Percentiles rank a stretch among this genome's conserved stretches.
phyloP scores from a whole-genome alignment of 1,140 invertebrate genomes.

The Drosophila athabasca region DNA sequence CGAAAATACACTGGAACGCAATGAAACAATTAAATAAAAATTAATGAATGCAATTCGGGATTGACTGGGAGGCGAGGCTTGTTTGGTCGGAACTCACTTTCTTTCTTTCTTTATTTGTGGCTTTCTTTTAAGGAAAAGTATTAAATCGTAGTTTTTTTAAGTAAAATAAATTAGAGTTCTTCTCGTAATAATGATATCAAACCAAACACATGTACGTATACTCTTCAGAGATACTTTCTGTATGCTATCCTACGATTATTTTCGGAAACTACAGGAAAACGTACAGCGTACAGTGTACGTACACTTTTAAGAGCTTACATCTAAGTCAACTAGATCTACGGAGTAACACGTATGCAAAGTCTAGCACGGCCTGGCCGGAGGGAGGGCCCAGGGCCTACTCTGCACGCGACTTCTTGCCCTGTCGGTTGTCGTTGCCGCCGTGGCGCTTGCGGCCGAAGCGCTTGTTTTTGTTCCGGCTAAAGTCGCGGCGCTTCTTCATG shows the following conservation, averaged over 20 bases:
- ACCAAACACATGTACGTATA: slow-evolving; percentile 58
- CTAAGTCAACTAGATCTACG: slow-evolving; percentile 48
- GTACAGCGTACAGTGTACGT: slow-evolving; percentile 15
- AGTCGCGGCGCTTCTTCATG: slow-evolving; percentile 85
- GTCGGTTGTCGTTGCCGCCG: slow-evolving; percentile 63
- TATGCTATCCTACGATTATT: slow-evolving; percentile 18
- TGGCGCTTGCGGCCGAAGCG: slow-evolving; percentile 83
- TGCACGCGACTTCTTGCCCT: slow-evolving; percentile 58
- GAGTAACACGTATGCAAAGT: slow-evolving; percentile 30
- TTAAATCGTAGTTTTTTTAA: slow-evolving; percentile 39
- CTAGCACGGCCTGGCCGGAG: slow-evolving; percentile 20
- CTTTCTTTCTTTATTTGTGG: slow-evolving; percentile 53
- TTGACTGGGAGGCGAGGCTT: too few species aligned
- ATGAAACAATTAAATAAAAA: slow-evolving; percentile 58
- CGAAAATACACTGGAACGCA: slow-evolving; percentile 59
- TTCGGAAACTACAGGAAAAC: slow-evolving; percentile 48
- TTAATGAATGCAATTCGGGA: slow-evolving; percentile 15
- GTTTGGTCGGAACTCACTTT: slow-evolving; percentile 31
- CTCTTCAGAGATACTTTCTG: slow-evolving; percentile 17
- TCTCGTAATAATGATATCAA: slow-evolving; percentile 53
- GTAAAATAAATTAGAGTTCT: slow-evolving; percentile 62
- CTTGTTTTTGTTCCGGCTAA: slow-evolving; percentile 82
- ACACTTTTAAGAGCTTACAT: slow-evolving; percentile 31
- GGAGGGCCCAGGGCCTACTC: slow-evolving; percentile 45
- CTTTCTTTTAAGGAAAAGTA: slow-evolving; percentile 38